phyloP scores from a whole-genome alignment of 2,888 invertebrate genomes.

The Barypeithes pellucidus region DNA sequence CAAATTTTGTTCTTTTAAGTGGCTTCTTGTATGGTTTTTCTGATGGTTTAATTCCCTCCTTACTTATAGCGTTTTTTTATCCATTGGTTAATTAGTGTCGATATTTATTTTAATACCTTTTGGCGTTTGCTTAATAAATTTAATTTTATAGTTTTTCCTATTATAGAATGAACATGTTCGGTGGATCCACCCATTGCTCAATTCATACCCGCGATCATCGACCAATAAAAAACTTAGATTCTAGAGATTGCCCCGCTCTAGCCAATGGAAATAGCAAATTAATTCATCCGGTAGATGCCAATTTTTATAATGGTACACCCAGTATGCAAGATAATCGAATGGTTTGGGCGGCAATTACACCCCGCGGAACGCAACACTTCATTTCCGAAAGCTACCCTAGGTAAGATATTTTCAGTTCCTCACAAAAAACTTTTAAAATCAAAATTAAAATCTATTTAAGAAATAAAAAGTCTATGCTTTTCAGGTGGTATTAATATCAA shows the following conservation, averaged over 20 bases:
- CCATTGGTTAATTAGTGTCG: no score
- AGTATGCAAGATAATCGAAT: slow-evolving; percentile 67
- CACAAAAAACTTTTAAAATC: no score
- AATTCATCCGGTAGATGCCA: slow-evolving; percentile 67
- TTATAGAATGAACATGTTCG: slow-evolving; percentile 74
- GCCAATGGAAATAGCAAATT: slow-evolving; percentile 70
- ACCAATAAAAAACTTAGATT: slow-evolving; percentile 69
- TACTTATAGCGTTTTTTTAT: no score
- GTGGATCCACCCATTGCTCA: slow-evolving; percentile 73
- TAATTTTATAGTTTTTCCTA: slow-evolving; percentile 26
- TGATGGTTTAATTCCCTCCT: no score
- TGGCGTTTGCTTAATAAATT: not conserved
- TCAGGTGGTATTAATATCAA: no score
- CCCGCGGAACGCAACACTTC: slow-evolving; percentile 86
- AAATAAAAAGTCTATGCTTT: no score
- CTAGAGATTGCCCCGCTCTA: slow-evolving; percentile 66
- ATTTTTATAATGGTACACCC: slow-evolving; percentile 63
- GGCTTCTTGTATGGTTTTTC: no score
- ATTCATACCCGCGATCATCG: slow-evolving; percentile 70
- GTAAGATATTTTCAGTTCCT: slow-evolving; percentile 39
- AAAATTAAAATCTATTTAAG: no score
- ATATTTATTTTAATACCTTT: no score
- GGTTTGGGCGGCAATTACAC: slow-evolving; percentile 88
- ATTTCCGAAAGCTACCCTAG: slow-evolving; percentile 79
- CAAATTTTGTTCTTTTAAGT: no score